Percentiles rank a stretch among this genome's conserved stretches.
Conservation (phyloP, 2,113 vertebrate species). For the Festucalex cinctus region DNA sequence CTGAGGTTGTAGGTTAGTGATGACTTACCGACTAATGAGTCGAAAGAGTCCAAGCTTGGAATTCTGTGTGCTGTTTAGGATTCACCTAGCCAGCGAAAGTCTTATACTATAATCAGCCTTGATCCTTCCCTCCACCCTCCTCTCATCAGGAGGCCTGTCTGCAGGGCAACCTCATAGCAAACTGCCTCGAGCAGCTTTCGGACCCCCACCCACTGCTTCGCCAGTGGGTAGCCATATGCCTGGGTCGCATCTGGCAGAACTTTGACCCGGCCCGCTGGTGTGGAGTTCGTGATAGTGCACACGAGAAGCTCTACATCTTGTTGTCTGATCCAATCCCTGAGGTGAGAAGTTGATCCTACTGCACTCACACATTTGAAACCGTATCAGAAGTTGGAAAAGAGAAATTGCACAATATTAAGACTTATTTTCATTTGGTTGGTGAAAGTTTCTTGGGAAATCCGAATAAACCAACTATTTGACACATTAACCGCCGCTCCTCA, state of each 20-base stretch:
- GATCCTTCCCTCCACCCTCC: background rate
- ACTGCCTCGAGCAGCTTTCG: conserved; percentile 94
- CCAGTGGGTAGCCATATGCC: conserved; percentile 98
- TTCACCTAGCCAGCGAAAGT: background rate
- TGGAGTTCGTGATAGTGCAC: conserved; percentile 93
- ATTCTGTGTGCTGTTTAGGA: background rate
- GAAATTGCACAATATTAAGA: no score
- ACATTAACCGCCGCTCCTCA: no score
- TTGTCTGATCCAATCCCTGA: conserved; percentile 93
- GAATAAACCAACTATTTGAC: no score
- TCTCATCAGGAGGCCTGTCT: conserved; percentile 88
- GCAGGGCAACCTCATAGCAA: conserved; percentile 94
- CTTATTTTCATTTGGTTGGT: background rate
- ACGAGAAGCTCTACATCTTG: conserved; percentile 96
- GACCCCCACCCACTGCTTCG: conserved; percentile 93
- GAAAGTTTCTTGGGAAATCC: no score
- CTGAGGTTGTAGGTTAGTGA: conserved; percentile 31
- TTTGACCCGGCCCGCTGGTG: conserved; percentile 97
- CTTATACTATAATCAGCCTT: background rate
- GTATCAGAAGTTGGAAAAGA: background rate
- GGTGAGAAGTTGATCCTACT: conserved; percentile 64
- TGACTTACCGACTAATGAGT: conserved; percentile 41
- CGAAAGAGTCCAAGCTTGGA: background rate
- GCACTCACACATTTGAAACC: background rate
- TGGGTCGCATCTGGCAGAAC: conserved; percentile 98